These are phyloP conservation scores for Nemoura dubitans DNA, from an alignment of 2,888 invertebrate genomes.

Conservation along the genomic window DNA sequence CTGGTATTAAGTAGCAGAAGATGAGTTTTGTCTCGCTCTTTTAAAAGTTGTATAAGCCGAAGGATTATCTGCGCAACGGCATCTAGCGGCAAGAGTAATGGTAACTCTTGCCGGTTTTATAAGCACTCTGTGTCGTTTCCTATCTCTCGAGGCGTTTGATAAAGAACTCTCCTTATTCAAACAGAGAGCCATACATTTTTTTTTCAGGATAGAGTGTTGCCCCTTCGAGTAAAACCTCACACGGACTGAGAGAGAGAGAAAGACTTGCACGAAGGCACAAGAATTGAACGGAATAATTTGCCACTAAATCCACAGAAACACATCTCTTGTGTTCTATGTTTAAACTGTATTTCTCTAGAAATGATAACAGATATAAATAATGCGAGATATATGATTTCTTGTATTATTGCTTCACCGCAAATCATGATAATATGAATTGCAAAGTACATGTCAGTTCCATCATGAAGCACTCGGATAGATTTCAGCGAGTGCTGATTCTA, in stretches of 20 bases:
- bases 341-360: not conserved
- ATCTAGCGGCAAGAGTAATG: not conserved
- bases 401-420: too few relatives aligned
- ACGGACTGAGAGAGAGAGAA: too few relatives aligned
- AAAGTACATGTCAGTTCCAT: too few relatives aligned
- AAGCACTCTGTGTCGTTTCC: not conserved
- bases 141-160: constrained; percentile 3
- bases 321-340: not conserved
- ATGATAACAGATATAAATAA: not conserved
- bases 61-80: not conserved
- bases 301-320: not conserved
- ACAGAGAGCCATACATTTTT: not conserved
- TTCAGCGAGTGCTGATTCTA: too few relatives aligned
- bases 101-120: not conserved
- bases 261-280: not conserved
- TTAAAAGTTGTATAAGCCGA: not conserved
- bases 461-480: too few relatives aligned
- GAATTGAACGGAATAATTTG: not conserved
- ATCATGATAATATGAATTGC: too few relatives aligned
- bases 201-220: not conserved
- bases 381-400: not conserved
- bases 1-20: not conserved
- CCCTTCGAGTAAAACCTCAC: not conserved
- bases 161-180: constrained; percentile 3
- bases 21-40: not conserved